phyloP scores from a whole-genome alignment of 1,140 invertebrate species.

The Mycetomoellerius zeteki region DNA sequence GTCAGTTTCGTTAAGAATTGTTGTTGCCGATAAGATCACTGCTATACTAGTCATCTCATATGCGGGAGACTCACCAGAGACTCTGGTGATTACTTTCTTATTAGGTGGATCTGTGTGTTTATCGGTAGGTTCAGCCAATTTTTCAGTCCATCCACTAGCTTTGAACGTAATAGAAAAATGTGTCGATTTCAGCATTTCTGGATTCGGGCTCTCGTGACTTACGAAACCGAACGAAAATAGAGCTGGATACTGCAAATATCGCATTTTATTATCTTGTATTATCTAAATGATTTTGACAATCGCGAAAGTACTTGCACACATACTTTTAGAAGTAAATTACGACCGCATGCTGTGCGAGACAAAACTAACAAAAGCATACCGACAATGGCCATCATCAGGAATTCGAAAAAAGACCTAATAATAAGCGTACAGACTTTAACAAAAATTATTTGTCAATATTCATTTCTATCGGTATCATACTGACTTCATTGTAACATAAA shows the following conservation, averaged over 20 bases:
- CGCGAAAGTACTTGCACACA: slow-evolving; percentile 48
- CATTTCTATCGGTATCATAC: slow-evolving; percentile 37
- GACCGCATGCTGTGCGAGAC: slow-evolving; percentile 89
- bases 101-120: slow-evolving; percentile 89
- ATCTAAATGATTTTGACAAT: not conserved
- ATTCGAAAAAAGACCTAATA: slow-evolving; percentile 82
- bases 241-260: slow-evolving; percentile 89
- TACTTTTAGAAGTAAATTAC: slow-evolving; percentile 90
- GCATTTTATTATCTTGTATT: slow-evolving; percentile 9
- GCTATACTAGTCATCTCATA: slow-evolving; percentile 94
- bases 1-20: slow-evolving; percentile 91
- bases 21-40: slow-evolving; percentile 91
- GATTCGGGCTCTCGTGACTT: slow-evolving; percentile 90
- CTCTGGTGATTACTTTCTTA: slow-evolving; percentile 90
- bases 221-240: slow-evolving; percentile 92
- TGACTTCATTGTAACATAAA: slow-evolving; percentile 88
- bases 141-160: slow-evolving; percentile 93
- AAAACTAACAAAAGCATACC: slow-evolving; percentile 90
- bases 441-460: slow-evolving; percentile 39
- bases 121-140: slow-evolving; percentile 88
- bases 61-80: slow-evolving; percentile 91
- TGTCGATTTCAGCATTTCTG: slow-evolving; percentile 88
- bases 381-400: slow-evolving; percentile 87
- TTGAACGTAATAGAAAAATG: slow-evolving; percentile 91
- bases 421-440: slow-evolving; percentile 50